Conservation (phyloP, 2,113 vertebrate species). For the Misgurnus anguillicaudatus region DNA sequence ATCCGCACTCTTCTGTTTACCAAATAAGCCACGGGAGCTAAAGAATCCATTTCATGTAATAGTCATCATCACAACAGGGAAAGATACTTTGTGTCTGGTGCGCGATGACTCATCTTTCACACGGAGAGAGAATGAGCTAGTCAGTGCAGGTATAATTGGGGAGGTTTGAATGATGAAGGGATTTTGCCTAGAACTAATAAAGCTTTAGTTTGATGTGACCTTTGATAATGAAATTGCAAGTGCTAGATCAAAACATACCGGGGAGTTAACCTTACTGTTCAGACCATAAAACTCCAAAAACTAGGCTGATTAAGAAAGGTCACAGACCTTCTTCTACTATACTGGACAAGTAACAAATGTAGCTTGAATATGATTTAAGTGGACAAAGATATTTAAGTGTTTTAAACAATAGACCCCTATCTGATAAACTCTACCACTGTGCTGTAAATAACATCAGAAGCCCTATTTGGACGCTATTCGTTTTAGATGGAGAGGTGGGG, state of each 20-base stretch:
- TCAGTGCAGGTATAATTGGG: conserved; percentile 26
- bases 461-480: too few relatives aligned
- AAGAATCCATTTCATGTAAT: conserved; percentile 62
- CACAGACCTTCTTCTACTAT: background rate
- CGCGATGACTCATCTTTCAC: conserved; percentile 31
- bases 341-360: conserved; percentile 26
- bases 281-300: conserved; percentile 11
- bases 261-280: conserved; percentile 16
- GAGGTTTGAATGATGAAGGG: conserved; percentile 33
- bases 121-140: conserved; percentile 18
- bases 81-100: conserved; percentile 46
- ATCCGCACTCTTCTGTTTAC: conserved; percentile 65
- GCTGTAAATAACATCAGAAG: background rate
- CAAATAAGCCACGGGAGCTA: conserved; percentile 65
- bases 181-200: conserved; percentile 33
- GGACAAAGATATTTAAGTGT: conserved; percentile 3
- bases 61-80: conserved; percentile 52
- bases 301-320: conserved; percentile 6
- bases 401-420: too few relatives aligned
- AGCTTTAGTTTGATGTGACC: conserved; percentile 36
- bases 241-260: conserved; percentile 36
- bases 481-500: too few relatives aligned
- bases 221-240: conserved; percentile 38
- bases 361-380: conserved; percentile 26
- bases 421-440: background rate